Evolutionary conservation across 2,113 vertebrate species (phyloP).

Genomic region (Pituophis catenifer): DNA sequence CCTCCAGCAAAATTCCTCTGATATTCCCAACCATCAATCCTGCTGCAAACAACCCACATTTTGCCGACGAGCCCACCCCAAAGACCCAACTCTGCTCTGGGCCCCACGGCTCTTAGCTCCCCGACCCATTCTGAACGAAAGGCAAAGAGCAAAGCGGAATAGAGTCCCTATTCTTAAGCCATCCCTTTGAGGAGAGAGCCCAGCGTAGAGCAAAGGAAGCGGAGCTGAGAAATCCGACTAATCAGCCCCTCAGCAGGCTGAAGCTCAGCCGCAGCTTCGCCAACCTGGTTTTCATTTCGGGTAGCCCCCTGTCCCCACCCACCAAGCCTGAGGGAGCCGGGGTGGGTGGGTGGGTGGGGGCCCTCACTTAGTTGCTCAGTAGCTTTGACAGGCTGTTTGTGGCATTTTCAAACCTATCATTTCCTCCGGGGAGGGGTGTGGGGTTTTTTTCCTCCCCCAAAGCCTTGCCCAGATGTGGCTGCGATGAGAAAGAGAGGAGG

Average conservation of each 20-base stretch:
- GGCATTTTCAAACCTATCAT: neutral
- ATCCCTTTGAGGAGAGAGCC: fast-evolving
- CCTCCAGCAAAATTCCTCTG: neutral
- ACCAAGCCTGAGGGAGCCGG: neutral
- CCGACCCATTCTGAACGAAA: neutral
- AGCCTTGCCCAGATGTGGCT: neutral
- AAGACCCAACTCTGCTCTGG: neutral
- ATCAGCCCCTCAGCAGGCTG: neutral
- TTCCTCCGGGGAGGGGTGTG: neutral
- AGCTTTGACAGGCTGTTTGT: neutral
- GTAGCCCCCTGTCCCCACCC: neutral
- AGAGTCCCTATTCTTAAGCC: neutral
- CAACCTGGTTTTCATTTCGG: conserved; percentile 6
- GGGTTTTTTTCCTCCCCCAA: neutral
- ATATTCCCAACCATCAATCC: neutral
- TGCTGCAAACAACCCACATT: neutral
- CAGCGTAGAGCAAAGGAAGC: neutral
- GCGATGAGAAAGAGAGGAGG: fast-evolving
- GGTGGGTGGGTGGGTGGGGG: too few species aligned
- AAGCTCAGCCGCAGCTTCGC: neutral
- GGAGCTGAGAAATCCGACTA: fast-evolving
- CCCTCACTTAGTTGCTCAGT: neutral
- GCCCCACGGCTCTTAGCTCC: neutral
- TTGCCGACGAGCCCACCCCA: fast-evolving
- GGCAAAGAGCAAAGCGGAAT: neutral